Conservation (phyloP, 2,888 invertebrate species). For the Agrochola circellaris region DNA sequence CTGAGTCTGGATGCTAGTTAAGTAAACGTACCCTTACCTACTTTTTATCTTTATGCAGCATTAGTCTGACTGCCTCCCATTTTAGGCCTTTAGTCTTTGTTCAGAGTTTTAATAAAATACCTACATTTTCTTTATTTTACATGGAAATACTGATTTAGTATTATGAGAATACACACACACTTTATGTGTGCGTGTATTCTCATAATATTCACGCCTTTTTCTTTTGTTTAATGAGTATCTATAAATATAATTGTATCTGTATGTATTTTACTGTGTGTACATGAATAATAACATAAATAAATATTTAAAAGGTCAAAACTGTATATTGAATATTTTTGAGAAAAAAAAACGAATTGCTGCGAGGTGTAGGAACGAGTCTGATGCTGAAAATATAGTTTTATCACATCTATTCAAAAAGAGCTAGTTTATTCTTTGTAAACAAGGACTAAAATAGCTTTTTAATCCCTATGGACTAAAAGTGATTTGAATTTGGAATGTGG, state of each 20-base stretch:
- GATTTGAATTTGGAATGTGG: too few species aligned
- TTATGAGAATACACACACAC: background rate
- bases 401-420: too few species aligned
- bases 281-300: too few species aligned
- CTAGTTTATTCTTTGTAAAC: too few species aligned
- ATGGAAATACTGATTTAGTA: background rate
- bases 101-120: background rate
- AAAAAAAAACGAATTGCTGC: too few species aligned
- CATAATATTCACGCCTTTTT: too few species aligned
- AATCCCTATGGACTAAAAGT: too few species aligned
- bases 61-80: constrained; percentile 25
- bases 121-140: background rate
- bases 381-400: background rate
- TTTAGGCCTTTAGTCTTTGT: constrained; percentile 18
- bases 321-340: too few species aligned
- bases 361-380: background rate
- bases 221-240: background rate
- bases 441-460: too few species aligned
- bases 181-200: too few species aligned
- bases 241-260: background rate
- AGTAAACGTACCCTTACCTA: constrained; percentile 20
- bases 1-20: constrained; percentile 26
- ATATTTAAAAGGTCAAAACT: too few species aligned
- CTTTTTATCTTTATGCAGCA: constrained; percentile 32
- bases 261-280: too few species aligned